Base-by-base conservation (phyloP, 2,113 vertebrate species). In the Atherinomorus stipes region DNA sequence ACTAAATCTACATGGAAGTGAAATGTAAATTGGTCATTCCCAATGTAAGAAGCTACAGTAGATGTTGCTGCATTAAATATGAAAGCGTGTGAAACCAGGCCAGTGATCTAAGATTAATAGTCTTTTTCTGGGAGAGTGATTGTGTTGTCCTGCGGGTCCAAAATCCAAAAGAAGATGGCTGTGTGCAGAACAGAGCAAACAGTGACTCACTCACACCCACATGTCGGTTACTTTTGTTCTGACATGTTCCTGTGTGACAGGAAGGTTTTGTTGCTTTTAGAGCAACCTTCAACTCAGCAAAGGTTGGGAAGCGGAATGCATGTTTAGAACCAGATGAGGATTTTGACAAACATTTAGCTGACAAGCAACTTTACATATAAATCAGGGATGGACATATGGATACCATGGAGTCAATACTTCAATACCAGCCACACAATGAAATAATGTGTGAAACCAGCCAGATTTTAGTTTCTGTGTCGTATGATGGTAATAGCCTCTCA, bases 151-250 rank as follows among this genome's bases (percentile, higher is more conserved):
- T 73, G 52, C 64, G 77, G 60, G 78, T 64, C 58, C 59, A 12
- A 18, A 13, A 15, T 77, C 40, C 67, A 80, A 84, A 74, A 59
- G 60, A 71, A 16, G 15, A 40, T 34, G 49, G 64, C 76, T 67
- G 34, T 45, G 52, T 47, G 49, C 13, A 67, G 44, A 57, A 16
- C 52, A 57, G 62, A 77, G 25, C 66, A 61, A 84, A 80, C 58
- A 0, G 47, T 79, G 88, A 84, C 50, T 88, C 82, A 78, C 51
- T 5, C 49, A 52, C 75, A 25, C 77, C 71, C 65, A 71, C 74
- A 22, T 69, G 76, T 81, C 38, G 53, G 78, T 67, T 71, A 64
- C 66, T 76, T 80, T 62, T 42, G 11, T 26, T 47, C 68, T 19
- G 26, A 77, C 72, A 15, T 28, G 51, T 31, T 77, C 51, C 53